These are phyloP conservation scores for Tachycineta bicolor DNA, from an alignment of 2,113 vertebrate genomes.

Conservation along the genomic window DNA sequence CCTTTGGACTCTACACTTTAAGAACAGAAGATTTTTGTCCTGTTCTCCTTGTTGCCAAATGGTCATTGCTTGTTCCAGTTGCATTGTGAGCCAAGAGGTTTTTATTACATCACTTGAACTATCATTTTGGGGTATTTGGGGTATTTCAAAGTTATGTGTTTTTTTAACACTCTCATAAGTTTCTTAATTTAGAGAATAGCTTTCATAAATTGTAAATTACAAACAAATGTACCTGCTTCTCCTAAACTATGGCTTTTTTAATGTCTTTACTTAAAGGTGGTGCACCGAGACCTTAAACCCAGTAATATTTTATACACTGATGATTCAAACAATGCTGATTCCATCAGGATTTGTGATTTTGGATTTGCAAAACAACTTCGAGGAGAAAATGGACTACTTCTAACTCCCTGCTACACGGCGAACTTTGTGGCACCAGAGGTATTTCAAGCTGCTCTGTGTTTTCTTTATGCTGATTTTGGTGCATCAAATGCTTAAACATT, in stretches of 20 bases:
- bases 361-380: slow-evolving; percentile 96
- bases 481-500: background rate
- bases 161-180: background rate
- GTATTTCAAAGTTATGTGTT: background rate
- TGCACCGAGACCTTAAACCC: slow-evolving; percentile 96
- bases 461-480: background rate
- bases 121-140: background rate
- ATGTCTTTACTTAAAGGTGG: slow-evolving; percentile 80
- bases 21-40: background rate
- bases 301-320: slow-evolving; percentile 99
- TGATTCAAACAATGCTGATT: slow-evolving; percentile 93
- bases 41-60: background rate
- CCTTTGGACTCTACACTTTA: background rate
- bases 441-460: background rate
- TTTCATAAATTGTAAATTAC: background rate
- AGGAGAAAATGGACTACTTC: slow-evolving; percentile 92
- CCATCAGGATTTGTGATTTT: slow-evolving; percentile 98
- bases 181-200: background rate
- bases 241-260: background rate
- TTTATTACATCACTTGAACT: background rate
- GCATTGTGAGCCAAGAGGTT: background rate
- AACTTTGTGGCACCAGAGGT: slow-evolving; percentile 99
- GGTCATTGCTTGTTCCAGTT: background rate
- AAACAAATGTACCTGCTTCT: background rate
- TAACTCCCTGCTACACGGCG: slow-evolving; percentile 96